Conservation (phyloP, 2,113 vertebrate species). For the Peromyscus leucopus region DNA sequence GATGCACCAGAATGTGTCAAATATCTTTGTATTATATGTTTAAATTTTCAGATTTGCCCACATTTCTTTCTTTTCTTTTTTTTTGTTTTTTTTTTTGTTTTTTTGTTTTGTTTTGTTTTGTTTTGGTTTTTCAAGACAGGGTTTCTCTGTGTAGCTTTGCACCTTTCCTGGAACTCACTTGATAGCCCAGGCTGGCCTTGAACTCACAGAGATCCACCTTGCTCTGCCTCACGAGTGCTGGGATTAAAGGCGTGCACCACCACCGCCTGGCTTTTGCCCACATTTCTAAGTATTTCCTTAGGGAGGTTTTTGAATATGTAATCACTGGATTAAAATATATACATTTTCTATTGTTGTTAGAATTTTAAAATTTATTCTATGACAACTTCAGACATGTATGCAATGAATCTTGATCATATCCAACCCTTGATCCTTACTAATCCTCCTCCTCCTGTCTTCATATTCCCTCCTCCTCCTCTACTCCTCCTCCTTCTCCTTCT, state of each 20-base stretch:
- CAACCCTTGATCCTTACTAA: neutral
- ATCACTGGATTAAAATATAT: neutral
- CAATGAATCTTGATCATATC: neutral
- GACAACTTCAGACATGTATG: neutral
- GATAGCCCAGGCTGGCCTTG: too few species aligned
- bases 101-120: too few species aligned
- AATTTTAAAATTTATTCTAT: neutral
- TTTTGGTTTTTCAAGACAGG: too few species aligned
- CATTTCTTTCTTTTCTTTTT: slow-evolving; percentile 33
- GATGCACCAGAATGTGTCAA: neutral
- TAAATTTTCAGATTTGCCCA: slow-evolving; percentile 18
- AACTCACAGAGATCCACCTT: too few species aligned
- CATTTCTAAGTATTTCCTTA: slow-evolving; percentile 44
- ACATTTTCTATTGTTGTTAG: neutral
- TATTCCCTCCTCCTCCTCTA: neutral
- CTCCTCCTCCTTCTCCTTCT: neutral
- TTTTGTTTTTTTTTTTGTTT: too few species aligned
- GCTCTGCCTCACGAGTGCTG: too few species aligned
- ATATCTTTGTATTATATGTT: neutral
- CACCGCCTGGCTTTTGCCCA: neutral
- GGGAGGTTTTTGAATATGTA: neutral
- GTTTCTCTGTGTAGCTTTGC: too few species aligned
- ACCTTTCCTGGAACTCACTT: too few species aligned
- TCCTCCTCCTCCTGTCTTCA: too few species aligned
- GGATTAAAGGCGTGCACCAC: too few species aligned